Percentiles rank a stretch among this genome's conserved stretches.
Evolutionary conservation across 1,140 invertebrate species (phyloP).

Genomic region (Lanistes nyassanus): DNA sequence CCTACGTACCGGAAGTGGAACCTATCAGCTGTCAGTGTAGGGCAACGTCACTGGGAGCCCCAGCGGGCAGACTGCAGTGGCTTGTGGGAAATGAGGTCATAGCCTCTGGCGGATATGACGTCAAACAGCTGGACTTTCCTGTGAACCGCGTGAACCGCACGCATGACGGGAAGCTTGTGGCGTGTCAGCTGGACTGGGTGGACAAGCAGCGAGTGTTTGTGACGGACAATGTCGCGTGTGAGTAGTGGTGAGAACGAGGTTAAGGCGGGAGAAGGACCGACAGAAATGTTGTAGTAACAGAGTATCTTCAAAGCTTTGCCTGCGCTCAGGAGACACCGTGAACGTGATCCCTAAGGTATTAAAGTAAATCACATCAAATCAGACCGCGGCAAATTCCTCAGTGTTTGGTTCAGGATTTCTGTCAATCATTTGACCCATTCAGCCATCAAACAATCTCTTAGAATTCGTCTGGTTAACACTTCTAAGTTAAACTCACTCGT

Average conservation of each 20-base stretch:
- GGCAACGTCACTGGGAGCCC: background rate
- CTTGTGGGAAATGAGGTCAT: background rate
- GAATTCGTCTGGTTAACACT: no score
- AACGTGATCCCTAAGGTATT: no score
- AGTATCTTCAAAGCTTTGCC: no score
- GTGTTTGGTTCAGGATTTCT: background rate
- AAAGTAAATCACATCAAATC: background rate
- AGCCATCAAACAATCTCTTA: no score
- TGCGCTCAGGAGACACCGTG: no score
- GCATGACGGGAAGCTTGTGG: background rate
- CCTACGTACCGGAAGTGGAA: background rate
- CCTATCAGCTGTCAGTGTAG: background rate
- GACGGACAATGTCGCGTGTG: background rate
- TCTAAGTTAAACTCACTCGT: no score
- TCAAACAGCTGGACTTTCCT: background rate
- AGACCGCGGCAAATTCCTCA: background rate
- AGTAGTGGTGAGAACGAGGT: background rate
- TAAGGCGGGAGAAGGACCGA: background rate
- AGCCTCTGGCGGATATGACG: background rate
- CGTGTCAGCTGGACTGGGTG: slow-evolving; percentile 8
- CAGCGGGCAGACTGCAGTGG: background rate
- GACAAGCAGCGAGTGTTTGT: background rate
- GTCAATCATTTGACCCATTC: no score
- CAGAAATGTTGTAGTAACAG: background rate
- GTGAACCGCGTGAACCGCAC: background rate